Base-by-base conservation (phyloP, 2,888 invertebrate genomes). In the Stenoptilia bipunctidactyla region DNA sequence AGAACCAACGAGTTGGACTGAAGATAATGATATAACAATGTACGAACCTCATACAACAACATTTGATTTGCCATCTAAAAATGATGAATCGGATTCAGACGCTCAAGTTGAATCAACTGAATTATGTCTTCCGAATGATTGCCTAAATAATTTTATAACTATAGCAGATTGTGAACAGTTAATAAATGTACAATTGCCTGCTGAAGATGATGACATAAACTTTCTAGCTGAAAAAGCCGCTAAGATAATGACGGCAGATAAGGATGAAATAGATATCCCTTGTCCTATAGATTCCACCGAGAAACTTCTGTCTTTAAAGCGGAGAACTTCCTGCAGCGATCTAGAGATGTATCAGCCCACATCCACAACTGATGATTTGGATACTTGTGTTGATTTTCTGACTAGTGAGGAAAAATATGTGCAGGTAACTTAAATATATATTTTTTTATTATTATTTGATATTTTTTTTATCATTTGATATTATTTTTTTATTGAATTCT, bases 1-100 rank as follows among this genome's bases (percentile, higher is more conserved):
- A 0, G 66, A 65, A 36, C 60, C 68, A 9, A 54, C 61, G 1
- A 64, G 55, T 5, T 73, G 72, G 53, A 58, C 54, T 42, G 79
- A 71, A 12, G 83, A 83, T 27, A 76, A 72, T 40, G 84, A 84
- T 44, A 61, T 84, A 0, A 84, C 83, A 0, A 83, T 84, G 84
- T 85, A 84, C 1, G 85, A 85, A 48, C 65, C 80, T 0, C 80
- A 80, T 27, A 79, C 82, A n/a, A 79, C 80, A 0, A 79, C 79
- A 0, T 68, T 66, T 0, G 82, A 82, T 39, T 66, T 74, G 27
- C 70, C 76, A 0, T 52, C 63, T 1, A 80, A 80, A 48, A 69
- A 63, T 4, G 79, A 80, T 0, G 84, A 85, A 45, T 82, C 82
- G 0, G 84, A 85, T 40, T 77, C 74, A 0, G 85, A 84, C 37